Evolutionary conservation across 2,113 vertebrate genomes (phyloP).

Genomic region (Colinus virginianus): DNA sequence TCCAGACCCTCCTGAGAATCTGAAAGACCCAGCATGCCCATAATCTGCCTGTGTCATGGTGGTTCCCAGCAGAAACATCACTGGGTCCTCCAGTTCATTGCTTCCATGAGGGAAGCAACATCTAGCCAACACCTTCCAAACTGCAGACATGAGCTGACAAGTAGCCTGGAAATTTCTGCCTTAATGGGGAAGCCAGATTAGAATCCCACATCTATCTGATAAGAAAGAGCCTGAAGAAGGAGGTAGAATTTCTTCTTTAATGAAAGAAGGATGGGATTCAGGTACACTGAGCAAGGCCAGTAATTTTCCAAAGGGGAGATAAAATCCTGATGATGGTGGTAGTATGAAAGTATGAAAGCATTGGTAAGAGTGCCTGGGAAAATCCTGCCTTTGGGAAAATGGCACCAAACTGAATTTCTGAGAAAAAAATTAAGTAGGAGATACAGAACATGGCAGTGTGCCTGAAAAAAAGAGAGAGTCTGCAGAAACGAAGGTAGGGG

Average conservation of each 20-base stretch:
- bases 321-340: neutral
- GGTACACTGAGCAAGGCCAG: neutral
- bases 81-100: neutral
- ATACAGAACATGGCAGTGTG: neutral
- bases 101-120: neutral
- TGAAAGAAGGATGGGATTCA: conserved; percentile 9
- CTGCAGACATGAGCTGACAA: conserved; percentile 20
- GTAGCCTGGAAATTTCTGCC: conserved; percentile 31
- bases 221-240: conserved; percentile 22
- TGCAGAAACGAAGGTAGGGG: neutral
- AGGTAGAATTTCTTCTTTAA: neutral
- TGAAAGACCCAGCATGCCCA: neutral
- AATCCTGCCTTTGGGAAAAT: neutral
- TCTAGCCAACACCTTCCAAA: neutral
- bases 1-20: conserved; percentile 6
- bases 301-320: neutral
- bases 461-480: neutral
- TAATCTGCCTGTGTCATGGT: neutral
- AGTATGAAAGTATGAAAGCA: neutral
- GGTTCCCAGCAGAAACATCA: neutral
- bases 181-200: conserved; percentile 18
- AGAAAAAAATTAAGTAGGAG: neutral
- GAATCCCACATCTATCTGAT: conserved; percentile 22
- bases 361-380: neutral
- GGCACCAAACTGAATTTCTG: neutral